Conservation (phyloP, 2,888 invertebrate species). For the Troides aeacus region DNA sequence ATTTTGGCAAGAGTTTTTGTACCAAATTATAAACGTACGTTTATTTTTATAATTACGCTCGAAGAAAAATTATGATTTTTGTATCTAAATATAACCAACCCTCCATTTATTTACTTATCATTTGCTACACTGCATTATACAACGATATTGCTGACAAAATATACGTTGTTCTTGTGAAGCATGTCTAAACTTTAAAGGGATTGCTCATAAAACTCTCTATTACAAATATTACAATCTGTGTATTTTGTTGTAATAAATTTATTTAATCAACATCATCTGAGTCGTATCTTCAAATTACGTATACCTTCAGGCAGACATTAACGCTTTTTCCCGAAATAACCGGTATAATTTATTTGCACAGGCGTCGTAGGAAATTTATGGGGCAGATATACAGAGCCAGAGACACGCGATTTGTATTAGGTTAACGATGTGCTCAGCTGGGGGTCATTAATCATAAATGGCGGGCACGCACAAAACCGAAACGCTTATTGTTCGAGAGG, state of each 20-base stretch:
- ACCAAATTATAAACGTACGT: not conserved
- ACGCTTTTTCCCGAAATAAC: conserved; percentile 1
- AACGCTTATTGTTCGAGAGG: not conserved
- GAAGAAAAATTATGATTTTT: not conserved
- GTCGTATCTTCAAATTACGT: not conserved
- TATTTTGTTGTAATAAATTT: too few species aligned
- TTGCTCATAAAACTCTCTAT: too few species aligned
- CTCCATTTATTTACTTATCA: not conserved
- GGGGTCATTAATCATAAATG: not conserved
- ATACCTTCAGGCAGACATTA: not conserved
- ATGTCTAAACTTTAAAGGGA: too few species aligned
- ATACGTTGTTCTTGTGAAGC: too few species aligned
- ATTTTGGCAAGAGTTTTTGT: not conserved
- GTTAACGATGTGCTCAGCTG: conserved; percentile 2
- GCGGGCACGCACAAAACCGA: conserved; percentile 1
- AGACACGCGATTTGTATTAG: conserved; percentile 2
- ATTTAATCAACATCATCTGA: not conserved
- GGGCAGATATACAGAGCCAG: not conserved
- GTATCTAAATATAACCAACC: not conserved
- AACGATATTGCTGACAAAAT: too few species aligned
- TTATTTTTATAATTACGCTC: not conserved
- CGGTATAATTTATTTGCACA: not conserved
- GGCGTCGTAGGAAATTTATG: conserved; percentile 2
- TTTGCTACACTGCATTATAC: too few species aligned
- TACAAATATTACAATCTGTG: too few species aligned